Base-by-base conservation (phyloP, 2,113 vertebrate species). In the Sterna hirundo region DNA sequence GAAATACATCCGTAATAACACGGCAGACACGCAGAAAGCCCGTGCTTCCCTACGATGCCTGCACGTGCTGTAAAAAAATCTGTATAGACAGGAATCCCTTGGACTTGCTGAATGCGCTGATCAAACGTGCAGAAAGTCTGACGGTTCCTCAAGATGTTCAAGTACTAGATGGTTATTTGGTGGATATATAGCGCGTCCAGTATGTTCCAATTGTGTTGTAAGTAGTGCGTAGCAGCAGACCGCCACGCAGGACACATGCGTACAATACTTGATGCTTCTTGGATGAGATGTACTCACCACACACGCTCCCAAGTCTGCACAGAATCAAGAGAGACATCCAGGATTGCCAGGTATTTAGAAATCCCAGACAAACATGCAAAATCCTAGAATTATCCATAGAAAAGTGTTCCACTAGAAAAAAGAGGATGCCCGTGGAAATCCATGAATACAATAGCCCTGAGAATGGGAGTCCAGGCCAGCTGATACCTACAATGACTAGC, bases 191-290 rank as follows among this genome's bases (percentile, higher is more conserved):
- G 12, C 2, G 15, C 13, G 25, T 23, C 46, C 32, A 52, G 51
- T 3, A 3, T 11, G 23, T 30, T 68, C 34, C 16, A 6, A 14
- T 8, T n/a, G 21, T 29, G 71, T 38, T 36, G 5, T 18, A 47
- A 22, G 34, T 86, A 74, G 42, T 15, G 16, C 5, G 18, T 26
- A 61, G 58, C 27, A 66, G 64, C 34, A 76, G 62, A 75, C 8
- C 5, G 2, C 18, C 30, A 38, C 8, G 36, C 15, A 74, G 71
- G 81, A 42, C 3, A 9, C 0, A 42, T 40, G 0, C 4, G 51
- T 11, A 15, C 26, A 18, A 19, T 19, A 46, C 36, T 46, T 8
- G 11, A 17, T 46, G 34, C 26, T 71, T 77, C 66, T 60, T 64
- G 58, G 22, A 38, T 3, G 18, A 38, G 15, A 47, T 20, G 19